Base-by-base conservation (phyloP, 2,797 vertebrate species). In the Lycodopsis pacificus region DNA sequence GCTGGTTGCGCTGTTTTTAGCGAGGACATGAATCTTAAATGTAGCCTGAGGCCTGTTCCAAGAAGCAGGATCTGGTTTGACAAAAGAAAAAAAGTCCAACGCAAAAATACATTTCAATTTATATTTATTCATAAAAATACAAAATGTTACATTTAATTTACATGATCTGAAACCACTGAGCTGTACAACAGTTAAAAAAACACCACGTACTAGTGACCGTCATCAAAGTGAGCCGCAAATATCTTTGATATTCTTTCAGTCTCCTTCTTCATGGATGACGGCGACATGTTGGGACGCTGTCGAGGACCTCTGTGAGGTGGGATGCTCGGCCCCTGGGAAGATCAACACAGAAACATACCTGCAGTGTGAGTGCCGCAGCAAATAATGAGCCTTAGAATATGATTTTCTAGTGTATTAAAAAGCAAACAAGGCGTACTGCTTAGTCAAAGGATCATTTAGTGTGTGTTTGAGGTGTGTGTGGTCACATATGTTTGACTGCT, bases 191-290 rank as follows among this genome's bases (percentile, higher is more conserved):
- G 10, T 53, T 27, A 57, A 64, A 38, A 38, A 25, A 14, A 58
- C 30, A 53, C 4, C 32, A 36, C 5, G 15, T 15, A 6, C 59
- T 91, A 93, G 51, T 68, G 25, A 59, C 30, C 73, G 25, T 92
- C 81, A 59, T 91, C 88, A 79, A 94, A 95, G 71, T 88, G 90
- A 73, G 93, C 81, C 34, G 93, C 76, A 86, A 96, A 96, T 77
- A 96, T 96, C 73, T 94, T 93, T 38, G 95, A 93, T 68, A 95
- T 95, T 85, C 95, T 92, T 69, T 93, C 92, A 0, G 94, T 94
- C 79, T 95, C 94, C 78, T 81, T 95, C 73, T 85, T 94, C 82
- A 80, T 83, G 71, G 94, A 93, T 0, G 83, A 85, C 0, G 93
- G 91, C 0, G 92, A 94, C 86, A 95, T 81, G 80, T 84, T 59